Percentiles rank a stretch among this genome's conserved stretches.
Conservation (phyloP, 2,113 vertebrate genomes). For the Chaetodon auriga region DNA sequence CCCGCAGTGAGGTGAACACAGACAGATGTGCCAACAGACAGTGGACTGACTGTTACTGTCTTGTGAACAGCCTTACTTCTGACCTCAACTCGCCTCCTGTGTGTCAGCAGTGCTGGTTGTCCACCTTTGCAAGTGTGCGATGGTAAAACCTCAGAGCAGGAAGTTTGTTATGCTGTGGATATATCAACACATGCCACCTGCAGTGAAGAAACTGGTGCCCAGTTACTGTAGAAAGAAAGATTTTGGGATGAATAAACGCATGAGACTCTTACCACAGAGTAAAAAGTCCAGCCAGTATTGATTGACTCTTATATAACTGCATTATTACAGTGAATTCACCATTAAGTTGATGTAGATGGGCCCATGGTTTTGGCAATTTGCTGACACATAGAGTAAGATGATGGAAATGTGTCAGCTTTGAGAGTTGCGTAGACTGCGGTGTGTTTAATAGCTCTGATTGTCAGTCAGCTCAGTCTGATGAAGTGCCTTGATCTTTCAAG, state of each 20-base stretch:
- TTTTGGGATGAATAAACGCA: too few relatives aligned
- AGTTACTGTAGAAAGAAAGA: background rate
- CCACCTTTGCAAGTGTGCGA: background rate
- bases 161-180: background rate
- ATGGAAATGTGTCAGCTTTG: background rate
- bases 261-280: too few relatives aligned
- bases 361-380: background rate
- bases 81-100: background rate
- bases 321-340: background rate
- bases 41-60: background rate
- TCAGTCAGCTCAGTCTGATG: background rate
- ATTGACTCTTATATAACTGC: background rate
- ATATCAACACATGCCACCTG: background rate
- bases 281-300: background rate
- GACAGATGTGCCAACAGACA: conserved; percentile 9
- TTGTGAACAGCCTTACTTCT: background rate
- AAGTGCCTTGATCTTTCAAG: background rate
- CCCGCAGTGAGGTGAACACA: conserved; percentile 33
- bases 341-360: background rate
- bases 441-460: background rate
- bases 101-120: background rate
- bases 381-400: background rate
- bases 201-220: background rate
- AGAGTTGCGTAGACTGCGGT: background rate
- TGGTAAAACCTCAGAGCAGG: background rate